A percentile compares a stretch with the other conserved stretches of the same genome.
phyloP scores from a whole-genome alignment of 2,113 vertebrate genomes.

The Emydura subglobosa region DNA sequence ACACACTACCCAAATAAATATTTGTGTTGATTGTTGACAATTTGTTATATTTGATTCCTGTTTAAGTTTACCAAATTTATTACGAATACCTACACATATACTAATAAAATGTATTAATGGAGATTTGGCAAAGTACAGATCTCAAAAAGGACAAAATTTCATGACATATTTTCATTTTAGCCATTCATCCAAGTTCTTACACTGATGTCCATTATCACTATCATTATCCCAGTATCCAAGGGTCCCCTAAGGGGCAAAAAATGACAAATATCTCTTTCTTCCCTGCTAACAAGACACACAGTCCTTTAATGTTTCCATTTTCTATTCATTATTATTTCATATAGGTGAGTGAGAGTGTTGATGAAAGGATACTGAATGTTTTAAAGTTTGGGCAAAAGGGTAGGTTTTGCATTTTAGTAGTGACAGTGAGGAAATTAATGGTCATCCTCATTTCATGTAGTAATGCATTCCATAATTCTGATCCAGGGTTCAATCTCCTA shows the following conservation, averaged over 20 bases:
- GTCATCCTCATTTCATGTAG: neutral
- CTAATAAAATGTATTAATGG: neutral
- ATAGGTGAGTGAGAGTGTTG: rapidly evolving
- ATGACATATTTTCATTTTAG: neutral
- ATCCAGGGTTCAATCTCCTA: neutral
- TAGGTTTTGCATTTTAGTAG: neutral
- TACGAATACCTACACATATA: neutral
- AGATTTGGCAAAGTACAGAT: neutral
- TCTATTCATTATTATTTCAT: neutral
- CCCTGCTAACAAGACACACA: neutral
- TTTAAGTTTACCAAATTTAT: neutral
- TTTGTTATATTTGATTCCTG: neutral
- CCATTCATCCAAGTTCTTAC: neutral
- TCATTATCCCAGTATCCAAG: neutral
- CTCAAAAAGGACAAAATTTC: neutral
- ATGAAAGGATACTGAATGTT: neutral
- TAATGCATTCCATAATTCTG: neutral
- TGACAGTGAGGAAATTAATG: neutral
- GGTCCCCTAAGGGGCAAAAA: neutral
- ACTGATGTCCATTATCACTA: neutral
- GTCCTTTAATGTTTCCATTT: neutral
- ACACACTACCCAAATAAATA: too few species aligned
- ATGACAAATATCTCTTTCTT: neutral
- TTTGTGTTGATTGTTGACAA: neutral
- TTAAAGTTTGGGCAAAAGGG: neutral